Evolutionary conservation across 2,113 vertebrate genomes (phyloP), one percentile per base, ranked within the genome.

Genomic region (Megalops atlanticus): DNA sequence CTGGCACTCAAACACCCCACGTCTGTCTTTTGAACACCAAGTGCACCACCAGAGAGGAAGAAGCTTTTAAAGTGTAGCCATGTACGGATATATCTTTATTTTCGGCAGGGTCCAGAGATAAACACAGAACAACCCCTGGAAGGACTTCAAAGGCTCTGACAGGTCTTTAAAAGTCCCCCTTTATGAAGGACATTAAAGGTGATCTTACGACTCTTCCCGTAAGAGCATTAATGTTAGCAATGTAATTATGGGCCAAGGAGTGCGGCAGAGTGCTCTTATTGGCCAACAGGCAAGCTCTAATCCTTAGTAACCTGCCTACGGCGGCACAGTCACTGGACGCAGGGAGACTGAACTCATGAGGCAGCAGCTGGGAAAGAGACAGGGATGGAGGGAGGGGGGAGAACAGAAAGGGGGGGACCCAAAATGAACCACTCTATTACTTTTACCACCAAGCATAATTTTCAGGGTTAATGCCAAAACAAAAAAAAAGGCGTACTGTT

Each of bases 351-450:
- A 6, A 18, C 52, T 58, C 52, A 8, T 24, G 8, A 2, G 52
- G 18, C 52, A 64, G 58, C n/a, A 64, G 58, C 58, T 31, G 58
- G n/a, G 58, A 31, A 24, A 15, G 38, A 15, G 78, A 80, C 1
- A 39, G 76, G n/a, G n/a, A n/a, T n/a, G n/a, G 47, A 47, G 27
- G 45, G 83, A 38, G 31, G 58, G 71, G 73, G 39, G 18, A 49
- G 18, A 8, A 49, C 12, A 49, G 18, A 0, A 5, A 49, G 18
- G 12, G 12, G 0, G 47, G 47, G 0, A 49, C 18, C 12, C n/a
- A 10, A 31, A 31, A 10, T 24, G 5, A n/a, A n/a, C n/a, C n/a
- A n/a, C n/a, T n/a, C n/a, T n/a, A n/a, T n/a, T n/a, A n/a, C n/a
- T n/a, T n/a, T n/a, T n/a, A n/a, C n/a, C n/a, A n/a, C n/a, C n/a